Evolutionary conservation across 2,113 vertebrate species (phyloP).

Genomic region (Ailurus styani): DNA sequence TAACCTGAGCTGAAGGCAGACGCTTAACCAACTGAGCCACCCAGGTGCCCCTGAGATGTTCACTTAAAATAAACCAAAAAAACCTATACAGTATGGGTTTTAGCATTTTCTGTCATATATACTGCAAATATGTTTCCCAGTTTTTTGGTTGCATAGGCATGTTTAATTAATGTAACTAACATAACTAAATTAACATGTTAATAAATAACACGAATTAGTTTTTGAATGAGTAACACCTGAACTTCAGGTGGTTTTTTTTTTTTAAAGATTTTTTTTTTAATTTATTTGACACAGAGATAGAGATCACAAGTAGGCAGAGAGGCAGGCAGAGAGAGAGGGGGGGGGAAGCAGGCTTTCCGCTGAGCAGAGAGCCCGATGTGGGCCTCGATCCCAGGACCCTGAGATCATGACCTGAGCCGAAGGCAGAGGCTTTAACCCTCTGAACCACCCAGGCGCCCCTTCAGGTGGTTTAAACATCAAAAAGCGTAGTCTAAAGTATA

Average conservation of each 20-base stretch:
- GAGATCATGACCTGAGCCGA: no score
- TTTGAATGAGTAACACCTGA: neutral
- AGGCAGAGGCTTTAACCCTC: no score
- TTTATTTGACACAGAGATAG: no score
- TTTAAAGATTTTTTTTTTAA: no score
- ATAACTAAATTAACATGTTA: neutral
- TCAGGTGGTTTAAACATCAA: neutral
- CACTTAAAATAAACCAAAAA: neutral
- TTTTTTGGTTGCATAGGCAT: neutral
- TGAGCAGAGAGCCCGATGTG: no score
- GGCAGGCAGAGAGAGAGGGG: no score
- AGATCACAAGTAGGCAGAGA: no score
- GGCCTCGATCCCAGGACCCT: no score
- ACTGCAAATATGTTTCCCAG: neutral
- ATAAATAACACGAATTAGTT: neutral
- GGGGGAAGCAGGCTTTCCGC: no score
- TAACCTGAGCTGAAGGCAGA: neutral
- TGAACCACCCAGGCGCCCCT: no score
- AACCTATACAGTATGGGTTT: neutral
- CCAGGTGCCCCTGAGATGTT: neutral
- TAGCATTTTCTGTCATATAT: neutral
- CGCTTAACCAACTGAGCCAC: neutral
- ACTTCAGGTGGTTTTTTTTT: no score
- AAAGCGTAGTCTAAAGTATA: neutral
- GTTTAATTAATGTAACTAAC: neutral